Evolutionary conservation across 2,113 vertebrate species (phyloP).

Genomic region (Entelurus aequoreus): DNA sequence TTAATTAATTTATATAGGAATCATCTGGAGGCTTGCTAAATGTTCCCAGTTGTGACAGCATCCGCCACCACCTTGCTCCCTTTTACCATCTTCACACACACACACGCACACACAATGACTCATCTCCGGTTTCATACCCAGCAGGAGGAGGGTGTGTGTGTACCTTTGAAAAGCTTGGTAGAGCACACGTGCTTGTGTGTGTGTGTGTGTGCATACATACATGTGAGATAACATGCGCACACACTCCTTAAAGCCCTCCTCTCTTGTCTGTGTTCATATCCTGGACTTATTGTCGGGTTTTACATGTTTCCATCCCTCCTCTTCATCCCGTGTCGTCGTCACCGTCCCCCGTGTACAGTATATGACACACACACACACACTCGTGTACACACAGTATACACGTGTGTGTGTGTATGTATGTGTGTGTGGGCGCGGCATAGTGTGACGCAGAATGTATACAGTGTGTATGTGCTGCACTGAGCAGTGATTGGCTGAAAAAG

Average conservation of each 20-base stretch:
- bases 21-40: conserved; percentile 58
- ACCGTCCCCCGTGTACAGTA: not conserved
- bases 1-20: conserved; percentile 60
- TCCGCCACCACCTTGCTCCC: not conserved
- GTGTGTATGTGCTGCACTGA: conserved; percentile 34
- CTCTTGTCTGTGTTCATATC: conserved; percentile 16
- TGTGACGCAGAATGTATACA: not conserved
- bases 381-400: conserved; percentile 31
- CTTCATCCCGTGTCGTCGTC: not conserved
- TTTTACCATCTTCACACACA: not conserved
- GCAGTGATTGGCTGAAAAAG: conserved; percentile 60
- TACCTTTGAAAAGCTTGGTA: too few species aligned
- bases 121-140: too few species aligned
- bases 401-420: conserved; percentile 35
- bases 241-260: conserved; percentile 22
- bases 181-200: too few species aligned
- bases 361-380: conserved; percentile 18
- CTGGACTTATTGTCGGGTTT: too few species aligned
- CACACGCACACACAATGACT: conserved; percentile 2
- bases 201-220: conserved; percentile 23
- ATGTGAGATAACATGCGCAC: conserved; percentile 41
- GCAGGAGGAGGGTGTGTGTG: too few species aligned
- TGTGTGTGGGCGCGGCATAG: conserved; percentile 19
- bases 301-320: conserved; percentile 12
- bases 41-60: conserved; percentile 53